These are phyloP conservation scores for Neofelis nebulosa DNA, from an alignment of 2,113 vertebrate genomes.

Conservation along the genomic window DNA sequence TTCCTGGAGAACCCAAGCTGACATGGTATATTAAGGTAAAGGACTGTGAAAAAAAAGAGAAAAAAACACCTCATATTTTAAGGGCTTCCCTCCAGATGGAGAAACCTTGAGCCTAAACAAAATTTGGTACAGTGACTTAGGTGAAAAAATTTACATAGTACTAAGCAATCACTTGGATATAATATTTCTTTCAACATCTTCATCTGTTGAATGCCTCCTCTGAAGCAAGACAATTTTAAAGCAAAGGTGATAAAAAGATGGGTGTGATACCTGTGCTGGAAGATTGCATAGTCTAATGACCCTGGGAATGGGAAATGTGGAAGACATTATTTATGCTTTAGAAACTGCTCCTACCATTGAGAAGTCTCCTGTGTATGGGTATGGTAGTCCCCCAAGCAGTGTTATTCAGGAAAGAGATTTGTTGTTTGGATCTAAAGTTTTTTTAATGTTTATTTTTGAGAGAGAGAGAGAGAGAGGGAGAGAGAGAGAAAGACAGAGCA, in stretches of 20 bases:
- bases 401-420: background rate
- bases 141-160: background rate
- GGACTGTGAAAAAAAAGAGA: no score
- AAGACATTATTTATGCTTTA: background rate
- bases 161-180: background rate
- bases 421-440: background rate
- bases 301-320: background rate
- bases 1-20: background rate
- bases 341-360: background rate
- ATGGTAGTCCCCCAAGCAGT: accelerated
- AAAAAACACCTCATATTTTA: background rate
- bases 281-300: background rate
- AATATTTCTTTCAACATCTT: background rate
- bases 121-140: background rate
- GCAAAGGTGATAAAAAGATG: background rate
- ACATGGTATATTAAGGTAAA: background rate
- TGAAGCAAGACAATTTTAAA: background rate
- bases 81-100: background rate
- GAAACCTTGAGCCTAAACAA: background rate
- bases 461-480: no score
- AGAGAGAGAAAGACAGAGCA: no score
- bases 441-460: no score
- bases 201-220: background rate
- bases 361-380: background rate
- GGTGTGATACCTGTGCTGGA: background rate